Conservation (phyloP, 1,140 invertebrate genomes). For the Dufourea novaeangliae region DNA sequence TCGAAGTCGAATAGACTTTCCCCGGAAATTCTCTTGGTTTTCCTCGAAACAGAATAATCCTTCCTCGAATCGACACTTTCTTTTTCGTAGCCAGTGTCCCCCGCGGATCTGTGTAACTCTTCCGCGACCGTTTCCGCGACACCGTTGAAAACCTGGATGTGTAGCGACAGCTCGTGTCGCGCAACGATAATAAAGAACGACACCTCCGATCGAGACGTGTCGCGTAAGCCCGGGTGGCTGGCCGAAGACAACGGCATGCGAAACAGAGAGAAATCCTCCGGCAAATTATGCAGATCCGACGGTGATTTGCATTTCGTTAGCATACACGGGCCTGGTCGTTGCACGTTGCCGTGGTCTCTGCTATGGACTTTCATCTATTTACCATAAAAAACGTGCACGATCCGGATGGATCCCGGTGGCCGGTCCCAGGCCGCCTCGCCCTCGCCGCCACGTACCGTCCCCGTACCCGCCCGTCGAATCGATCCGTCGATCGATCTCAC, state of each 20-base stretch:
- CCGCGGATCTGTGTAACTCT: too few species aligned
- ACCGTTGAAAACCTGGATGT: background rate
- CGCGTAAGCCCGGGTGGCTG: constrained; percentile 55
- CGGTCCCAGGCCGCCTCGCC: constrained; percentile 52
- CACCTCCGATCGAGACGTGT: constrained; percentile 13
- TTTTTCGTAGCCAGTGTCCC: background rate
- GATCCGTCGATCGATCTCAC: constrained; percentile 49
- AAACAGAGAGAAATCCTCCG: constrained; percentile 69
- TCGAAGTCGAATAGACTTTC: background rate
- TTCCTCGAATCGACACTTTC: background rate
- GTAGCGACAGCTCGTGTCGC: background rate
- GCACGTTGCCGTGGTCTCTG: constrained; percentile 30
- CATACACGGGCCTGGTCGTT: constrained; percentile 58
- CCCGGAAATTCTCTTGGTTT: constrained; percentile 9
- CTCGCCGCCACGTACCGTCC: constrained; percentile 44
- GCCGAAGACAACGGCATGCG: constrained; percentile 55
- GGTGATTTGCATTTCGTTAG: constrained; percentile 71
- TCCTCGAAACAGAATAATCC: constrained; percentile 7
- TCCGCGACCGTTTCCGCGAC: background rate
- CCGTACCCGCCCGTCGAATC: constrained; percentile 10
- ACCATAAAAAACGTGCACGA: constrained; percentile 64
- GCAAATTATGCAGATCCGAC: constrained; percentile 68
- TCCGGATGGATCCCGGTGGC: constrained; percentile 48
- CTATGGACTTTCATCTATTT: constrained; percentile 70
- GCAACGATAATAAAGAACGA: constrained; percentile 29